Base-by-base conservation (phyloP, 2,797 vertebrate genomes). In the Sarcoramphus papa region DNA sequence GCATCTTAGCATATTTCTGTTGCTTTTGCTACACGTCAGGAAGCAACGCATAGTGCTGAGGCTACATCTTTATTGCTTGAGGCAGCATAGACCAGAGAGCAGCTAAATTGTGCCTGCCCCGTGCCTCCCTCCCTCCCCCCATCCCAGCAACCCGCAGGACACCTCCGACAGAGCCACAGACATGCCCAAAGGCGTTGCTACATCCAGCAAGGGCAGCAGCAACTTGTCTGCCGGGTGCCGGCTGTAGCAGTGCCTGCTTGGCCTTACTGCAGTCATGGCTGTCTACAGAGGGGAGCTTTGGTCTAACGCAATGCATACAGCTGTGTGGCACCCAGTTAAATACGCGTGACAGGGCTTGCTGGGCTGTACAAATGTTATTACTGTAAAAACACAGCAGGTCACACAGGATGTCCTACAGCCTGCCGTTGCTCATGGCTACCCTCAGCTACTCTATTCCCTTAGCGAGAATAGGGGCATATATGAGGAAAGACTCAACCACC, bases 141-240 rank as follows among this genome's bases (percentile, higher is more conserved):
- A 10, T 17, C 6, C 31, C 72, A 60, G 50, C 14, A 11, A 6
- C 22, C 14, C 41, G 19, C 43, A 23, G 64, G 24, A 77, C 41
- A 33, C 7, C 23, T 70, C 25, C 2, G 10, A 12, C 7, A 2
- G 18, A 72, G 45, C 33, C 68, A 14, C 31, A 7, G 74, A 37
- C 3, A 0, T 20, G 37, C 19, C 45, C 50, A 19, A 33, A 48
- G n/a, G n/a, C 0, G 0, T 33, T 9, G 2, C 12, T 22, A 63
- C 30, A 28, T 2, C 47, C 85, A 48, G 43, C 24, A 24, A 23
- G 54, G 67, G 33, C 79, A 48, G n/a, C 9, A 5, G 48, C 40
- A 50, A 14, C 31, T 23, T 8, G 3, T 15, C 50, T 37, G 56
- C 14, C 3, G 1, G 19, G 21, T 37, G 25, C 41, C 1, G 1